A percentile compares a stretch with the other conserved stretches of the same genome.
phyloP scores from a whole-genome alignment of 1,140 invertebrate species.

The Vollenhovia emeryi region DNA sequence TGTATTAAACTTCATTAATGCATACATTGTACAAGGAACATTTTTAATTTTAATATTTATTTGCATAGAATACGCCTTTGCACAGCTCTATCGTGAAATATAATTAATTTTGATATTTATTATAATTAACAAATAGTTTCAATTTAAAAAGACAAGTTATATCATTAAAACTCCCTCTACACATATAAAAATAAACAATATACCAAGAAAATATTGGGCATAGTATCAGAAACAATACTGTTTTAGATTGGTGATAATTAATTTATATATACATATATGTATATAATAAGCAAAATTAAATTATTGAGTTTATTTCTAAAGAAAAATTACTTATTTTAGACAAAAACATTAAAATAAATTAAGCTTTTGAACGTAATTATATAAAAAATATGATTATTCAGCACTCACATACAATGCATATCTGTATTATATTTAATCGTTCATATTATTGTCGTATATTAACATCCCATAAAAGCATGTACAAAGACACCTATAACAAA shows the following conservation, averaged over 20 bases:
- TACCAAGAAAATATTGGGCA: background rate
- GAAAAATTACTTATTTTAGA: constrained; percentile 22
- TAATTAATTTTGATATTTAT: background rate
- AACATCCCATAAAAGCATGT: constrained; percentile 50
- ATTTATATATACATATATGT: background rate
- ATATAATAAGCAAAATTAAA: background rate
- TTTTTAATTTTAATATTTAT: constrained; percentile 62
- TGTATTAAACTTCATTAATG: constrained; percentile 20
- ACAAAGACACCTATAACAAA: constrained; percentile 33
- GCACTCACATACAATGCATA: constrained; percentile 22
- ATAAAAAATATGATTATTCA: constrained; percentile 2
- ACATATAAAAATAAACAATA: background rate
- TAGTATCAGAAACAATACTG: background rate
- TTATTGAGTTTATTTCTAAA: constrained; percentile 24
- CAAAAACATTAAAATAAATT: constrained; percentile 31
- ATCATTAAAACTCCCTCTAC: background rate
- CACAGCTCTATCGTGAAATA: constrained; percentile 15
- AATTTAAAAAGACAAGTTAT: background rate
- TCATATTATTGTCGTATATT: constrained; percentile 65
- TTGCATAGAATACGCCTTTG: background rate
- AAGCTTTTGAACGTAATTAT: too few species aligned
- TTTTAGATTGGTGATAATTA: background rate
- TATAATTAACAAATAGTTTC: background rate
- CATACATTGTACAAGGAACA: constrained; percentile 63
- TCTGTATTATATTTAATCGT: constrained; percentile 52